Conservation (phyloP, 2,888 invertebrate species). For the Resseliella maxima region DNA sequence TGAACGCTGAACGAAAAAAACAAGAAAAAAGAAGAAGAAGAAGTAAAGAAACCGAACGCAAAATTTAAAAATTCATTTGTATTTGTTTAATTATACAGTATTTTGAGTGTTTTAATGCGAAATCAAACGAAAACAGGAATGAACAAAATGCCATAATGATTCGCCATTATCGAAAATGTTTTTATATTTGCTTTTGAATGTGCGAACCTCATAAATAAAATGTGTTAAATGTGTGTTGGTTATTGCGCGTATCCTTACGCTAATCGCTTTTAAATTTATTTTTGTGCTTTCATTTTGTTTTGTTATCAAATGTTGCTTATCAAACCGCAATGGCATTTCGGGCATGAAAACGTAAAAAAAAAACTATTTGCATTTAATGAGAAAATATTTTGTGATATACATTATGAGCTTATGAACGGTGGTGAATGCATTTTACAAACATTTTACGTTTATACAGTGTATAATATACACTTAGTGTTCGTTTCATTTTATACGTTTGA, state of each 20-base stretch:
- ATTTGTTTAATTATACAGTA: no score
- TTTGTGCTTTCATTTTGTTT: neutral
- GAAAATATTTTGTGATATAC: neutral
- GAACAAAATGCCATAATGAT: neutral
- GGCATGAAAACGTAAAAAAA: neutral
- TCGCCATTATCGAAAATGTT: neutral
- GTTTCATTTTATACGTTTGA: no score
- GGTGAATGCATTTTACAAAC: neutral
- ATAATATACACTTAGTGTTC: no score
- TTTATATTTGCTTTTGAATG: neutral
- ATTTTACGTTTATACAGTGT: no score
- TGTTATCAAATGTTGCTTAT: neutral
- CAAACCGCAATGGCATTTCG: neutral
- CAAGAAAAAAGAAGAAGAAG: no score
- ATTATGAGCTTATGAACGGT: neutral
- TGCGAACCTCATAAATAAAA: neutral
- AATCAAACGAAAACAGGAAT: neutral
- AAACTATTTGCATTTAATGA: neutral
- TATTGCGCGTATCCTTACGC: constrained; percentile 7
- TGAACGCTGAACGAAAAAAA: no score
- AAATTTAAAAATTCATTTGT: neutral
- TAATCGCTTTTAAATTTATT: neutral
- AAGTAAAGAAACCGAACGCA: neutral
- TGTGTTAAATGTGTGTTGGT: neutral
- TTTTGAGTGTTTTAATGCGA: neutral